phyloP scores from a whole-genome alignment of 2,888 invertebrate species.

The Tachystola acroxantha region DNA sequence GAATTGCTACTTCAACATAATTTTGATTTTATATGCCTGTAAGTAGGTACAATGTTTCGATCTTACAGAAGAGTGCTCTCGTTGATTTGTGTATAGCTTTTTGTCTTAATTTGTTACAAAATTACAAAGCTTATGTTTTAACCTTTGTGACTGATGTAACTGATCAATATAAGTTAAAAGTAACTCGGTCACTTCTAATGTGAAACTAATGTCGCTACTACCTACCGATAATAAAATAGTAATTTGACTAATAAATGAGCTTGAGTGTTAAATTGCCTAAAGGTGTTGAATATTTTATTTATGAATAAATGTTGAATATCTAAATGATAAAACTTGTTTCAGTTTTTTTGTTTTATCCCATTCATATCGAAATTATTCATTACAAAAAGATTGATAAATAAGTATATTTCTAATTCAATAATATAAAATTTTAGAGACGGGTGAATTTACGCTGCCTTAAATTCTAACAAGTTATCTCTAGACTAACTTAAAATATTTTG shows the following conservation, averaged over 20 bases:
- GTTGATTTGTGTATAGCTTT: not conserved
- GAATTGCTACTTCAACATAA: no score
- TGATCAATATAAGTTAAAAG: slow-evolving; percentile 3
- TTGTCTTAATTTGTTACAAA: not conserved
- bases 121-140: no score
- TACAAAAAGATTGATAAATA: slow-evolving; percentile 75
- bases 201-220: no score
- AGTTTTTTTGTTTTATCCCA: slow-evolving; percentile 53
- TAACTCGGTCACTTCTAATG: no score
- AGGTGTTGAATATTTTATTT: slow-evolving; percentile 29
- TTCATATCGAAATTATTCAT: slow-evolving; percentile 71
- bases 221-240: no score
- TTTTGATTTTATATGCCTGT: no score
- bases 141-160: not conserved
- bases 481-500: slow-evolving; percentile 50
- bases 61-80: no score
- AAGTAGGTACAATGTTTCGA: no score
- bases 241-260: slow-evolving; percentile 6
- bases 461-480: slow-evolving; percentile 60
- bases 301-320: slow-evolving; percentile 44
- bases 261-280: slow-evolving; percentile 22
- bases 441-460: slow-evolving; percentile 74
- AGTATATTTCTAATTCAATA: slow-evolving; percentile 77
- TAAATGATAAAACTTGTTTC: slow-evolving; percentile 40
- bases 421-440: slow-evolving; percentile 78